Percentiles rank a stretch among this genome's conserved stretches.
These are phyloP conservation scores for Rhincodon typus DNA, from an alignment of 2,797 vertebrate species.

Conservation along the genomic window DNA sequence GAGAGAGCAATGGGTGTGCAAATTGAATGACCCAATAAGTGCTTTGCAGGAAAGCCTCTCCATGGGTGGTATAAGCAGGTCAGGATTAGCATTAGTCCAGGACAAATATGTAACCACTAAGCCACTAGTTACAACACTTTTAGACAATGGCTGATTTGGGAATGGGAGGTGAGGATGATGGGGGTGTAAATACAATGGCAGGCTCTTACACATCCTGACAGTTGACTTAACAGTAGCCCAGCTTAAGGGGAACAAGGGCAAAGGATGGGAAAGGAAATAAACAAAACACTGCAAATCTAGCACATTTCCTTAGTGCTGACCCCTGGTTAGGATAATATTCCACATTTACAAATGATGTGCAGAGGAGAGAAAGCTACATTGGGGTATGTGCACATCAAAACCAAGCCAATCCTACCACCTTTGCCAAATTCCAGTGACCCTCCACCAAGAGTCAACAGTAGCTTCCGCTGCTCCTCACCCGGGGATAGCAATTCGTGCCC, in stretches of 20 bases:
- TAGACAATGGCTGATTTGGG: too few relatives aligned
- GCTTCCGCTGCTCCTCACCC: not conserved
- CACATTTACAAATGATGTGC: not conserved
- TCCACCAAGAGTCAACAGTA: not conserved
- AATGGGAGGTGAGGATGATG: slow-evolving; percentile 40
- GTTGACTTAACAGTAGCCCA: not conserved
- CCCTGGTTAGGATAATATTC: not conserved
- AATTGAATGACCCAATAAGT: not conserved
- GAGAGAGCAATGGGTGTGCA: not conserved
- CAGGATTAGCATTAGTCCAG: not conserved
- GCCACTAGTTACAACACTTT: not conserved
- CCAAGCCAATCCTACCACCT: not conserved
- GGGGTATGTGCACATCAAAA: not conserved
- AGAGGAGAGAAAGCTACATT: too few relatives aligned
- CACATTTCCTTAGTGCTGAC: not conserved
- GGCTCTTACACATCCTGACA: not conserved
- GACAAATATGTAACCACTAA: not conserved
- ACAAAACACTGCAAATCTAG: not conserved
- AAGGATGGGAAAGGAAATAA: not conserved
- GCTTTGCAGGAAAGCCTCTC: not conserved
- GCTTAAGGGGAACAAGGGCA: not conserved
- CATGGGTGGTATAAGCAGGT: not conserved
- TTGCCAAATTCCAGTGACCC: too few relatives aligned
- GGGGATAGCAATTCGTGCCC: not conserved
- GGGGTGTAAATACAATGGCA: slow-evolving; percentile 43